These are phyloP conservation scores for Pocillopora damicornis DNA, from an alignment of 64 coral and sea anemone species.

Conservation along the genomic window DNA sequence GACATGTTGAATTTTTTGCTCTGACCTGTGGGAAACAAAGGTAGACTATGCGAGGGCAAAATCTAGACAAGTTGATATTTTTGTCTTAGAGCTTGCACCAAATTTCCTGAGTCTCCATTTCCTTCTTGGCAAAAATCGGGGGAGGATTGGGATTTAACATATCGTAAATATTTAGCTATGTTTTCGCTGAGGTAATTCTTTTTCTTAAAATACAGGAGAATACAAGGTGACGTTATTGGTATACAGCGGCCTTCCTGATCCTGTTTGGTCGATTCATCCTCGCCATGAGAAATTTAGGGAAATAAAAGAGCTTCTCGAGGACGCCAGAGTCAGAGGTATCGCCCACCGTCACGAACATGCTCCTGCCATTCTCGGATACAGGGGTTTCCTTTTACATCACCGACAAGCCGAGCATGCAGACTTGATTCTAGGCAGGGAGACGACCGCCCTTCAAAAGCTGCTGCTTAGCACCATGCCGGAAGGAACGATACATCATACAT, in stretches of 20 bases:
- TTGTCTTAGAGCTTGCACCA: no score
- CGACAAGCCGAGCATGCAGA: not conserved
- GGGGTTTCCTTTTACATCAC: constrained; percentile 10
- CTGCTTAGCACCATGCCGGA: constrained; percentile 30
- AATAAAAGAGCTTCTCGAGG: constrained; percentile 3
- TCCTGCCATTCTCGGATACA: constrained; percentile 11
- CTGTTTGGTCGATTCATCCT: constrained; percentile 13
- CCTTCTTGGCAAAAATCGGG: not conserved
- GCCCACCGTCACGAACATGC: not conserved
- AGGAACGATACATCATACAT: not conserved
- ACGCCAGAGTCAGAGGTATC: not conserved
- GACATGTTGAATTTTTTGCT: no score
- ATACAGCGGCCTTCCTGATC: constrained; percentile 19
- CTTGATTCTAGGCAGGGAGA: constrained; percentile 28
- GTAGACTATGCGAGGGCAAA: no score
- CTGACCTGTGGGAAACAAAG: no score
- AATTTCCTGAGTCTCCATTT: not conserved
- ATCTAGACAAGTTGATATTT: no score
- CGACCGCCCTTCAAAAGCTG: not conserved
- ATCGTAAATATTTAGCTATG: not conserved
- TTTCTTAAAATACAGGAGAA: constrained; percentile 15
- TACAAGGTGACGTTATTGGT: not conserved
- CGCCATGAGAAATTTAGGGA: not conserved
- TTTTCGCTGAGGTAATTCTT: not conserved
- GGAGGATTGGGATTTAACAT: not conserved